Percentiles rank a stretch among this genome's conserved stretches.
Evolutionary conservation across 2,888 invertebrate species (phyloP).

Genomic region (Tipula confusa): DNA sequence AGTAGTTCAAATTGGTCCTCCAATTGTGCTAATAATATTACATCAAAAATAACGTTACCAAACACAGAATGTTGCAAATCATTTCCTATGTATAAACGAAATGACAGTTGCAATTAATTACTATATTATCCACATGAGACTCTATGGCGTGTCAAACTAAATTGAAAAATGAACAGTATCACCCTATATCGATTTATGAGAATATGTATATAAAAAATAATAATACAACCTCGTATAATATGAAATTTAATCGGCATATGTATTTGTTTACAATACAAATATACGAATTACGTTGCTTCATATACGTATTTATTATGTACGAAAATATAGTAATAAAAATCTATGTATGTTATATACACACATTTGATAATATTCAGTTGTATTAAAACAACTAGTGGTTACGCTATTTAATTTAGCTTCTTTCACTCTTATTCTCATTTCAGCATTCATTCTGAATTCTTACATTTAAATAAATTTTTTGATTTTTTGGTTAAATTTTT

Average conservation of each 20-base stretch:
- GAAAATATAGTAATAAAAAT: neutral
- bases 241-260: neutral
- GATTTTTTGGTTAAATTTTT: neutral
- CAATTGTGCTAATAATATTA: too few relatives aligned
- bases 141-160: neutral
- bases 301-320: neutral
- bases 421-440: conserved; percentile 12
- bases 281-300: neutral
- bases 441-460: neutral
- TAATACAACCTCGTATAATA: too few relatives aligned
- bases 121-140: too few relatives aligned
- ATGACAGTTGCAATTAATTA: too few relatives aligned
- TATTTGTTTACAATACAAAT: neutral
- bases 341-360: neutral
- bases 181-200: neutral
- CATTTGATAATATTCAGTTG: neutral
- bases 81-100: too few relatives aligned
- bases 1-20: too few relatives aligned
- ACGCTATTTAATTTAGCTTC: neutral
- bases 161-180: neutral
- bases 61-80: too few relatives aligned
- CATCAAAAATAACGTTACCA: too few relatives aligned
- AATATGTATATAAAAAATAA: neutral
- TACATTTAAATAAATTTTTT: neutral
- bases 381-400: neutral